Base-by-base conservation (phyloP, 2,797 vertebrate species). In the Eulemur albifrons region DNA sequence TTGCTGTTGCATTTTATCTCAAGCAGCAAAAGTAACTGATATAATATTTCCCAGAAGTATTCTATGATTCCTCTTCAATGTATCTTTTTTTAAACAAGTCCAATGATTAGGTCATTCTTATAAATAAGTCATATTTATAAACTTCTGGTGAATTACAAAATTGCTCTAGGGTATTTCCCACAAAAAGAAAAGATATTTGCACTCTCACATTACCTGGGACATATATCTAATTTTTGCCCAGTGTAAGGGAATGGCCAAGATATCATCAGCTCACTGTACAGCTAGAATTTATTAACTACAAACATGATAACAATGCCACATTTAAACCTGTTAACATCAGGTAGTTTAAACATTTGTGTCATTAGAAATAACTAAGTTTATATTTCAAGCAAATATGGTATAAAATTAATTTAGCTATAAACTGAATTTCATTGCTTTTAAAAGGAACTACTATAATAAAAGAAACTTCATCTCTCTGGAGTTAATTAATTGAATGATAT, bases 331-430 rank as follows among this genome's bases (percentile, higher is more conserved):
- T 72, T 92, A 89, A 18, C 43, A 88, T 59, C 48, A 88, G 27
- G 59, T 57, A 84, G 2, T 15, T 72, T 76, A 94, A 85, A 96
- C 10, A 73, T 88, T 82, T 88, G 72, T 94, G 14, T 91, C 79
- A 90, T 75, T 83, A 90, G 50, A 85, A 95, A 95, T 86, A 80
- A 12, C 30, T 90, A 38, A 63, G 54, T 93, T 94, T 85, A 91
- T 88, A 93, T 93, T 95, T 93, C 63, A 88, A 96, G 73, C 14
- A 96, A 97, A 97, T 92, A 91, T 83, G 35, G 5, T 63, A 94
- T 93, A 52, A 93, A 97, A 90, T 95, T 92, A 94, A 96, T 81
- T 95, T 93, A 88, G 20, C 11, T 92, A 67, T 96, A 90, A 94
- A 88, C 21, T 84, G 65, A 93, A 94, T 93, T 93, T 82, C 52